phyloP scores from a whole-genome alignment of 2,797 vertebrate species.

The Rhinophrynus dorsalis region DNA sequence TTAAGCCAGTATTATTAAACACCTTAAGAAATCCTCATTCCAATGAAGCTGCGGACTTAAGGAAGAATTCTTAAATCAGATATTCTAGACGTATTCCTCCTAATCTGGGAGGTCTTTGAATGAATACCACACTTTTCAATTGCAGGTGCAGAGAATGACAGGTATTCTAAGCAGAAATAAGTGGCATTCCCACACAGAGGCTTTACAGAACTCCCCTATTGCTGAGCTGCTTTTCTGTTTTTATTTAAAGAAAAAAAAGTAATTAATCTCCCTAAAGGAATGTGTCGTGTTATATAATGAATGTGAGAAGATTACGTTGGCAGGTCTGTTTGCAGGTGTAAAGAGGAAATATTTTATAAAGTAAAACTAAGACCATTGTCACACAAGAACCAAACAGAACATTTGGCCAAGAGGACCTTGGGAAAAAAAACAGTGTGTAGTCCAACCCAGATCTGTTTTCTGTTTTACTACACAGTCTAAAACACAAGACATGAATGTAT shows the following conservation, averaged over 20 bases:
- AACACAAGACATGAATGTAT: not conserved
- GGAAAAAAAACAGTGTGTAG: not conserved
- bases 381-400: constrained; percentile 2
- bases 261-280: constrained; percentile 24
- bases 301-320: constrained; percentile 10
- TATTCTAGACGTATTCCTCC: constrained; percentile 12
- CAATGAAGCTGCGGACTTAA: constrained; percentile 1
- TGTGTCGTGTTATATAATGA: constrained; percentile 14
- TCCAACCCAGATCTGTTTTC: not conserved
- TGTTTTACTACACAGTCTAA: no score
- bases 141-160: constrained; percentile 24
- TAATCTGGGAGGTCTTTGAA: constrained; percentile 35
- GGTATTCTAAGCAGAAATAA: not conserved
- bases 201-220: no score
- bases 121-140: constrained; percentile 1
- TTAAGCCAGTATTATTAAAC: constrained; percentile 17
- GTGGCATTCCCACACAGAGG: constrained; percentile 14
- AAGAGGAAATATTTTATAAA: not conserved
- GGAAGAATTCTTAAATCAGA: constrained; percentile 18
- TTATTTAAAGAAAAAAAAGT: no score
- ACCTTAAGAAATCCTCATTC: constrained; percentile 8
- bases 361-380: not conserved
- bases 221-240: no score
- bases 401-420: not conserved
- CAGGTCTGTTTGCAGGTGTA: constrained; percentile 5